These are phyloP conservation scores for Rhopalosiphum maidis DNA, from an alignment of 1,140 invertebrate species.

Conservation along the genomic window DNA sequence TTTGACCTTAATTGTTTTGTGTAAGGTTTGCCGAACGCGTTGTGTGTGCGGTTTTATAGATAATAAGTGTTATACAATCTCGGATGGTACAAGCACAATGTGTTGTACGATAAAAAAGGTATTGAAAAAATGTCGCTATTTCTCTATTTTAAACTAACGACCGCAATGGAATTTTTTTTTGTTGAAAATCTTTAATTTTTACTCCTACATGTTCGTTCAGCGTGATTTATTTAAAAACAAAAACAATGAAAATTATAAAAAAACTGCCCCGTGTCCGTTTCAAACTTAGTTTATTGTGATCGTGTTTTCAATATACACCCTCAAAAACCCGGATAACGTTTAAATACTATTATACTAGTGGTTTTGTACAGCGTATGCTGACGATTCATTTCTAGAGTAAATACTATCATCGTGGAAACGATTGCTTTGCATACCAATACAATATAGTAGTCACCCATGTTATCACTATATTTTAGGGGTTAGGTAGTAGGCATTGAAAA, in stretches of 20 bases:
- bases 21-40: background rate
- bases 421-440: background rate
- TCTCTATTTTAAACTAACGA: background rate
- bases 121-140: background rate
- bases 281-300: background rate
- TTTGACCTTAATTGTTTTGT: background rate
- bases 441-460: background rate
- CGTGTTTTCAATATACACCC: background rate
- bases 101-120: background rate
- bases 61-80: too few relatives aligned
- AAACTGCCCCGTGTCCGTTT: background rate
- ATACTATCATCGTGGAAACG: background rate
- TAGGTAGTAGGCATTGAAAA: background rate
- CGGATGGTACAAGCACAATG: too few relatives aligned
- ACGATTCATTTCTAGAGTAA: background rate
- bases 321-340: background rate
- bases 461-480: background rate
- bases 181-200: background rate
- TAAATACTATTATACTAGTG: background rate
- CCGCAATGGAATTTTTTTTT: background rate
- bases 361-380: background rate
- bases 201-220: background rate
- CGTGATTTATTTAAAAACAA: background rate
- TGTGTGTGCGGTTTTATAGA: background rate
- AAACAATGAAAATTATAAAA: background rate